phyloP scores from a whole-genome alignment of 2,113 vertebrate genomes.

The Oncorhynchus tshawytscha region DNA sequence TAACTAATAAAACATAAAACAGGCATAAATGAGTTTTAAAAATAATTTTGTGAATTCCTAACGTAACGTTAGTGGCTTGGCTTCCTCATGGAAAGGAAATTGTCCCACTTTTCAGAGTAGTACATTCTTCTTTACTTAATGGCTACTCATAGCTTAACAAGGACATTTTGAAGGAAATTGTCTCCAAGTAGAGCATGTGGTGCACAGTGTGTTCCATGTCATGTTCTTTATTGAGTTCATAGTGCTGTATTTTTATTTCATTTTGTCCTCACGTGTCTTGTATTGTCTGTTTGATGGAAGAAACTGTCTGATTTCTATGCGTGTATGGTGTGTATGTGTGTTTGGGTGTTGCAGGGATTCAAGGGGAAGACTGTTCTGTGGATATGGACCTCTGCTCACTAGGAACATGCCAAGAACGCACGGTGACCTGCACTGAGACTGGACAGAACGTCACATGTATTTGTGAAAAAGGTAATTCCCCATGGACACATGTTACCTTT shows the following conservation, averaged over 20 bases:
- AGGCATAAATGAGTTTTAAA: slow-evolving; percentile 41
- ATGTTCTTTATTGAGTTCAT: neutral
- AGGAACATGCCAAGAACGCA: slow-evolving; percentile 60
- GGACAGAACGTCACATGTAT: slow-evolving; percentile 62
- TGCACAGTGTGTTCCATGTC: neutral
- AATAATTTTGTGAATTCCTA: slow-evolving; percentile 21
- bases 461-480: slow-evolving; percentile 58
- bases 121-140: slow-evolving; percentile 2
- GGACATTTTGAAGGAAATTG: neutral
- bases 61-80: slow-evolving; percentile 10
- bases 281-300: neutral
- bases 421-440: slow-evolving; percentile 58
- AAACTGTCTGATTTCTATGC: neutral
- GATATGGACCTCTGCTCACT: slow-evolving; percentile 65
- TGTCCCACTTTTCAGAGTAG: slow-evolving; percentile 9
- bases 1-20: slow-evolving; percentile 62
- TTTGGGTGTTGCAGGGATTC: slow-evolving; percentile 55
- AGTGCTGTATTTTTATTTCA: neutral
- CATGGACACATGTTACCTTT: neutral
- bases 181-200: neutral
- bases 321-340: too few species aligned
- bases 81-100: neutral
- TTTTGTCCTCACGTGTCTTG: neutral
- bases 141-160: neutral
- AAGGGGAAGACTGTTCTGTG: slow-evolving; percentile 63